Evolutionary conservation across 1,140 invertebrate species (phyloP), one percentile per base, ranked within the genome.

Genomic region (Eueides isabella): DNA sequence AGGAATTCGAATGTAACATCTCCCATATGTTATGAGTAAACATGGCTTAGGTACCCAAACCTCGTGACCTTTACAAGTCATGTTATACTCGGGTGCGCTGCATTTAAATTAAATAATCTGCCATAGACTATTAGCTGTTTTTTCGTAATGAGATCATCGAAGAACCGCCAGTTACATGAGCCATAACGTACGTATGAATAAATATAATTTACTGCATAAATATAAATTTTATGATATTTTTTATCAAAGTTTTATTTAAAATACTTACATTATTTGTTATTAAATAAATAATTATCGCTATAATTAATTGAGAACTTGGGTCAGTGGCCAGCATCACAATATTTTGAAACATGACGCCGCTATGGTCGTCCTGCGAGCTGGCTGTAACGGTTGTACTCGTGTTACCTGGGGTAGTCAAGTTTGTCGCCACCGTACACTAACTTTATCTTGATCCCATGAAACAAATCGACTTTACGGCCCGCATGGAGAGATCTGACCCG

Each of bases 311-410:
- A 29, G 30, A 31, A 14, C 48, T 5, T 38, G 41, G 63, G 67
- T 29, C 64, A 72, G 38, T 74, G 70, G 75, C 61, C 69, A 69
- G 72, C 67, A 79, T 66, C 68, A 71, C 73, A 90, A 92, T 90
- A 89, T 92, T 90, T 86, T 88, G 87, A 86, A 92, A 91, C 78
- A 73, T 74, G 87, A 90, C 75, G 71, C 80, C 81, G 61, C 78
- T 66, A 67, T 75, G 72, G 35, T 76, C 76, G 74, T 80, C 73
- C 64, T 68, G 62, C 55, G 64, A 74, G 19, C 61, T 19, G 67
- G 35, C 78, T 64, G 77, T 83, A 88, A 85, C 84, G 80, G 83
- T 79, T 71, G 77, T 63, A 76, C 71, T 87, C 80, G 77, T 74
- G 72, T 88, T 86, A 86, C 77, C 80, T 78, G 73, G 69, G 75